Base-by-base conservation (phyloP, 30 jellyfish, hydroid and myxozoan species). In the Hydractinia echinata region DNA sequence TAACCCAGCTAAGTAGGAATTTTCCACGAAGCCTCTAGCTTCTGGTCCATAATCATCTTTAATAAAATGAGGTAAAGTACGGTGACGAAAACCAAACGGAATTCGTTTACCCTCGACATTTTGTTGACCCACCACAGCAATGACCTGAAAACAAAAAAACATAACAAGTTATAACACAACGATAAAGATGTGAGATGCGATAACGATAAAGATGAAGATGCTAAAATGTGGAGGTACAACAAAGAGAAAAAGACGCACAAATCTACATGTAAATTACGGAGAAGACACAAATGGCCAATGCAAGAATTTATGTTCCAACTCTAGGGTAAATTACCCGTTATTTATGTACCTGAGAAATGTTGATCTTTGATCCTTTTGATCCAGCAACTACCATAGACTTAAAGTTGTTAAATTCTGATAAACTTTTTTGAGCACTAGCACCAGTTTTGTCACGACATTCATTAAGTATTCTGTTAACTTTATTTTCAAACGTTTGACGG, bases 41-140 rank as follows among this genome's bases (percentile, higher is more conserved):
- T 95, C 99, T 6, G 99, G 99, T 53, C 99, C 99, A 72, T 95
- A 95, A 89, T 95, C 99, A 72, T 95, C 99, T 72, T 95, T 95
- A 79, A 78, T 89, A 82, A 95, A 95, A 55, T 95, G 99, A 9
- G 99, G 99, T 70, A 95, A 82, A 10, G 99, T 89, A 21, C 99
- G 90, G 58, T 89, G 97, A n/a, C 97, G 94, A 78, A 95, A 95
- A 54, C 97, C 97, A 78, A 95, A 95, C 53, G 99, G 99, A 30
- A 95, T 95, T 16, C 99, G 97, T 67, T 95, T 95, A 14, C 99
- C 99, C 68, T 95, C 99, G 53, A 95, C 99, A 83, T 95, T 95
- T 85, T 95, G 97, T 55, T 95, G 99, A 61, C 99, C 99, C 10
- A 95, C 99, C 76, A 95, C 99, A 3, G 99, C 99, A 77, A 95